Percentiles rank a stretch among this genome's conserved stretches.
These are phyloP conservation scores for Phoxinus dragarum DNA, from an alignment of 2,797 vertebrate genomes.

Conservation along the genomic window DNA sequence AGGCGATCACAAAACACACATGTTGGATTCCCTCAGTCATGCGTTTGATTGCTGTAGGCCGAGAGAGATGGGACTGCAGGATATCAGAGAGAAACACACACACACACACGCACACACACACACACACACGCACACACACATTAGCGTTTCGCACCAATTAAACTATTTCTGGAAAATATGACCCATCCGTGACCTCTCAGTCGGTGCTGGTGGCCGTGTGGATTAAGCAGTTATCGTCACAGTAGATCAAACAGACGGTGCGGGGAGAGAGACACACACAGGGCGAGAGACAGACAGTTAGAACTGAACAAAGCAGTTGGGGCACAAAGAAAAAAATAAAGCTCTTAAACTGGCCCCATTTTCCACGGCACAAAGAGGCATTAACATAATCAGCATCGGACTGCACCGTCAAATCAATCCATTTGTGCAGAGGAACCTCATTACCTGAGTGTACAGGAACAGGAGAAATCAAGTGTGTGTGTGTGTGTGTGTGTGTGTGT, in stretches of 20 bases:
- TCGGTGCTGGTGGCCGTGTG: conserved; percentile 68
- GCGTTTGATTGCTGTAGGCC: conserved; percentile 41
- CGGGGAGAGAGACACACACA: conserved; percentile 18
- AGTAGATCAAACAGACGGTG: conserved; percentile 46
- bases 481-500: conserved; percentile 53
- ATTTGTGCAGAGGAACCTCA: conserved; percentile 41
- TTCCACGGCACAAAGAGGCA: conserved; percentile 41
- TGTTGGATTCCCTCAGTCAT: conserved; percentile 59
- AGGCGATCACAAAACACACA: conserved; percentile 29
- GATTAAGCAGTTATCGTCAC: conserved; percentile 67
- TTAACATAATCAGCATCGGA: conserved; percentile 53
- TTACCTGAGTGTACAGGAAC: conserved; percentile 41
- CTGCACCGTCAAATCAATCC: conserved; percentile 49
- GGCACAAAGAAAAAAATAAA: conserved; percentile 32
- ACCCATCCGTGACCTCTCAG: conserved; percentile 66
- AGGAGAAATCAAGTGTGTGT: conserved; percentile 11
- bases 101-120: conserved; percentile 23
- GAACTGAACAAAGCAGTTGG: conserved; percentile 65
- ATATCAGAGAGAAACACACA: conserved; percentile 23
- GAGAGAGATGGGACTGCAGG: background rate
- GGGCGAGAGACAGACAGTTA: conserved; percentile 50
- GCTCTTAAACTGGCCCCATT: conserved; percentile 44
- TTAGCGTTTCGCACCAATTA: conserved; percentile 58
- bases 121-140: conserved; percentile 37
- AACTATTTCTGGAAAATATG: conserved; percentile 65